These are phyloP conservation scores for Drosophila parabipectinata DNA, from an alignment of 1,140 invertebrate genomes.

Conservation along the genomic window DNA sequence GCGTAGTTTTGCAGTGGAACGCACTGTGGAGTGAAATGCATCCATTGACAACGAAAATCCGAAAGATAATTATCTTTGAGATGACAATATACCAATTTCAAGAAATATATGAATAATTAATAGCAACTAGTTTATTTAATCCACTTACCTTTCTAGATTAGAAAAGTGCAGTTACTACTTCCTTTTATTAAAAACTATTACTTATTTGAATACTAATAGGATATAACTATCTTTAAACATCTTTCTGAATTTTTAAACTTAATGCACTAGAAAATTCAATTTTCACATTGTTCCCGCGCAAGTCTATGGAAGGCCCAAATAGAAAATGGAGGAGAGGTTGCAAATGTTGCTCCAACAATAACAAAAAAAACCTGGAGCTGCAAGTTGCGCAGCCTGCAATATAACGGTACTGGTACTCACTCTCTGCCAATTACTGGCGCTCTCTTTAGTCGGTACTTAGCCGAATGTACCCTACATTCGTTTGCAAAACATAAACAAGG, in stretches of 20 bases:
- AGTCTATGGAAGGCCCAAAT: constrained; percentile 2
- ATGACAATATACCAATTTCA: no score
- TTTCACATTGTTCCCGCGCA: constrained; percentile 20
- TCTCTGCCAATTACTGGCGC: constrained; percentile 8
- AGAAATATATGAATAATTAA: no score
- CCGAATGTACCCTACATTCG: constrained; percentile 74
- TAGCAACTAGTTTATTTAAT: no score
- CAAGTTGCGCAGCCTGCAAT: constrained; percentile 63
- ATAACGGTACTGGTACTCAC: constrained; percentile 28
- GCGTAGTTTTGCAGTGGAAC: constrained; percentile 59
- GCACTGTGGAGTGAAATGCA: constrained; percentile 27
- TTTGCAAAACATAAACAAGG: constrained; percentile 78
- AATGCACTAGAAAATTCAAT: not conserved
- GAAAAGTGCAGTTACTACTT: no score
- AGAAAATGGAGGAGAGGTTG: not conserved
- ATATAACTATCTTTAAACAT: no score
- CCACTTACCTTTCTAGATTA: no score
- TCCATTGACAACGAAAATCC: not conserved
- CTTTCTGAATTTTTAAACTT: not conserved
- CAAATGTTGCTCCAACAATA: constrained; percentile 20
- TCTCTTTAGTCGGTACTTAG: constrained; percentile 44
- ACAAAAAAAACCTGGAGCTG: constrained; percentile 60
- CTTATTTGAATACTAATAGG: no score
- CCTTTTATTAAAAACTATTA: no score
- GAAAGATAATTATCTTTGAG: not conserved